Conservation (phyloP, 2,888 invertebrate genomes). For the Mimas tiliae region DNA sequence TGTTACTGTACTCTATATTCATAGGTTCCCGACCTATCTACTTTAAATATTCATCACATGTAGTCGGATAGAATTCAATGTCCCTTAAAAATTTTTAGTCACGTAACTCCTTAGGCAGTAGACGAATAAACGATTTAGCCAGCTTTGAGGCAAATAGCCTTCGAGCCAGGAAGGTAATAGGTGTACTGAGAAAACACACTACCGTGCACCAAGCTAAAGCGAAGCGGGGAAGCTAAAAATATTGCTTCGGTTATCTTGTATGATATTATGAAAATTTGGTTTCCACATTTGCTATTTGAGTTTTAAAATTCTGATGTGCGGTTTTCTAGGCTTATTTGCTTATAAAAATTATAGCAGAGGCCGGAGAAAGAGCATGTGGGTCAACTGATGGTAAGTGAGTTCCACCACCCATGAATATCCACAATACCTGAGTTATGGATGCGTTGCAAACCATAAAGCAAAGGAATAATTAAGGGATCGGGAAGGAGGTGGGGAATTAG, state of each 20-base stretch:
- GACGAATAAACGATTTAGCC: conserved; percentile 33
- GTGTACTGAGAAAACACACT: conserved; percentile 36
- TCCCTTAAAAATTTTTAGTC: conserved; percentile 30
- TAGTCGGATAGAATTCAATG: conserved; percentile 23
- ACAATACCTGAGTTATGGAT: no score
- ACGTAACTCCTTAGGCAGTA: conserved; percentile 28
- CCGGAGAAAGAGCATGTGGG: no score
- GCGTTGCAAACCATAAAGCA: no score
- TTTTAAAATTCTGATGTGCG: background rate
- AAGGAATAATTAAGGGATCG: no score
- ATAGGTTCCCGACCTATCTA: conserved; percentile 2
- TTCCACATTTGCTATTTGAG: background rate
- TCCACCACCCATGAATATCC: no score
- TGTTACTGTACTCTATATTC: conserved; percentile 3
- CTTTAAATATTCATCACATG: conserved; percentile 26
- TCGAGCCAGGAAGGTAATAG: conserved; percentile 33
- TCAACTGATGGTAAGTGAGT: no score
- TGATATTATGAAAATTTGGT: conserved; percentile 12
- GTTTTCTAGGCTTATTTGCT: no score
- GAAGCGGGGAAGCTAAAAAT: conserved; percentile 33
- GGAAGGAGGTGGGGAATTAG: no score
- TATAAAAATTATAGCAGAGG: no score
- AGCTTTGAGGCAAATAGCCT: conserved; percentile 34
- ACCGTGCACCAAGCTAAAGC: background rate
- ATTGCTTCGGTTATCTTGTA: conserved; percentile 6